Conservation (phyloP, 2,113 vertebrate genomes). For the Aptenodytes forsteri region DNA sequence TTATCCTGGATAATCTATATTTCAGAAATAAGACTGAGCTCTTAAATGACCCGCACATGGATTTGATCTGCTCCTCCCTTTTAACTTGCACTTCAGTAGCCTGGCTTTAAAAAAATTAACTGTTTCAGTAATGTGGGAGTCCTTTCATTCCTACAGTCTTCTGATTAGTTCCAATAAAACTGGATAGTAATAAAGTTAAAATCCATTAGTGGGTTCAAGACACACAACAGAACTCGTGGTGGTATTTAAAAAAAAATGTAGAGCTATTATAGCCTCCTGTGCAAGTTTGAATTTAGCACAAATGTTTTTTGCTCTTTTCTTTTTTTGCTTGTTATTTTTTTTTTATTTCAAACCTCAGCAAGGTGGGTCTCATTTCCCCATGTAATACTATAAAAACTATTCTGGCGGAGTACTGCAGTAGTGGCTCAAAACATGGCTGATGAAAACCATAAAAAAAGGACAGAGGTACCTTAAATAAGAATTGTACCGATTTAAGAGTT, state of each 20-base stretch:
- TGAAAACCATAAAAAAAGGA: not conserved
- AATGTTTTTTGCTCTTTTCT: not conserved
- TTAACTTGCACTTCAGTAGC: conserved; percentile 70
- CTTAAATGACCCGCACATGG: conserved; percentile 71
- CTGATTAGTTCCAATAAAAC: conserved; percentile 69
- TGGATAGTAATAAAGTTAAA: conserved; percentile 67
- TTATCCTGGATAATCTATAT: conserved; percentile 75
- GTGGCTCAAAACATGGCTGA: not conserved
- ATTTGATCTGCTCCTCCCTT: conserved; percentile 69
- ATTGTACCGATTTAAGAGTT: not conserved
- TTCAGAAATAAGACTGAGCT: conserved; percentile 73
- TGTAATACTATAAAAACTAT: not conserved
- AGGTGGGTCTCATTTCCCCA: fast-evolving
- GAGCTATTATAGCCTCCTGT: not conserved
- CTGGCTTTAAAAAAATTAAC: conserved; percentile 73
- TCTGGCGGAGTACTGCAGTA: not conserved
- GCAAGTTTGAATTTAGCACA: not conserved
- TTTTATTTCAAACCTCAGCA: not conserved
- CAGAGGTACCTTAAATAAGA: not conserved
- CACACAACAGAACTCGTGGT: conserved; percentile 37
- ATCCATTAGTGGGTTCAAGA: conserved; percentile 63
- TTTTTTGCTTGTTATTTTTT: not conserved
- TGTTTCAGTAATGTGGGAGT: conserved; percentile 68
- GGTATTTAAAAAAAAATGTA: not conserved
- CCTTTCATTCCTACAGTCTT: conserved; percentile 54